These are phyloP conservation scores for Erethizon dorsatum DNA, from an alignment of 2,797 vertebrate species.

Conservation along the genomic window DNA sequence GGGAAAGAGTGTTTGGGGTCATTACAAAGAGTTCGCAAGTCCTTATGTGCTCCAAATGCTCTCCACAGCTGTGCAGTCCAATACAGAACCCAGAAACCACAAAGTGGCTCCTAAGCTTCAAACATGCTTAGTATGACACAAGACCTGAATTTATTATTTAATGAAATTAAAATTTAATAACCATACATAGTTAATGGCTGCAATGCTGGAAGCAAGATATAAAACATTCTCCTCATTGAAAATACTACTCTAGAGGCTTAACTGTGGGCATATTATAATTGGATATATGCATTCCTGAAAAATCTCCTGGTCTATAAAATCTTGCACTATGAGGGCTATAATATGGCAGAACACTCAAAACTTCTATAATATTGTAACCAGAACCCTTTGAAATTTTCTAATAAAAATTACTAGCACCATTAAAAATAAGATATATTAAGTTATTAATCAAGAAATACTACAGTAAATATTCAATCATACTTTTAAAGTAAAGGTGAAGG, in stretches of 20 bases:
- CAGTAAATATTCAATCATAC: neutral
- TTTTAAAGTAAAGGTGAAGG: neutral
- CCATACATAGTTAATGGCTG: neutral
- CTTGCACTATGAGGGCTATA: neutral
- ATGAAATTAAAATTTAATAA: conserved; percentile 32
- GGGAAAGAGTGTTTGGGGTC: neutral
- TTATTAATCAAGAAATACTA: conserved; percentile 28
- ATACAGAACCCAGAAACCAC: too few relatives aligned
- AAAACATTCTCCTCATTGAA: neutral
- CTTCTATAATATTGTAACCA: neutral
- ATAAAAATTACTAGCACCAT: neutral
- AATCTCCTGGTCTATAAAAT: neutral
- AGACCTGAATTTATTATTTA: neutral
- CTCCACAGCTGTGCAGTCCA: fast-evolving
- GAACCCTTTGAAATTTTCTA: neutral
- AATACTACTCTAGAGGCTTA: neutral
- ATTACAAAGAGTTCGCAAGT: neutral
- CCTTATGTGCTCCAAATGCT: too few relatives aligned
- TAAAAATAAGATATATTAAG: neutral
- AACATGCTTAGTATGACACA: neutral
- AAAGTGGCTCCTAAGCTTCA: too few relatives aligned
- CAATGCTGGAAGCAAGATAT: neutral
- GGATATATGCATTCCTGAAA: neutral
- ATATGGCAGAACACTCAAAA: neutral
- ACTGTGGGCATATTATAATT: neutral